Percentiles rank a stretch among this genome's conserved stretches.
Evolutionary conservation across 2,797 vertebrate species (phyloP).

Genomic region (Peromyscus eremicus): DNA sequence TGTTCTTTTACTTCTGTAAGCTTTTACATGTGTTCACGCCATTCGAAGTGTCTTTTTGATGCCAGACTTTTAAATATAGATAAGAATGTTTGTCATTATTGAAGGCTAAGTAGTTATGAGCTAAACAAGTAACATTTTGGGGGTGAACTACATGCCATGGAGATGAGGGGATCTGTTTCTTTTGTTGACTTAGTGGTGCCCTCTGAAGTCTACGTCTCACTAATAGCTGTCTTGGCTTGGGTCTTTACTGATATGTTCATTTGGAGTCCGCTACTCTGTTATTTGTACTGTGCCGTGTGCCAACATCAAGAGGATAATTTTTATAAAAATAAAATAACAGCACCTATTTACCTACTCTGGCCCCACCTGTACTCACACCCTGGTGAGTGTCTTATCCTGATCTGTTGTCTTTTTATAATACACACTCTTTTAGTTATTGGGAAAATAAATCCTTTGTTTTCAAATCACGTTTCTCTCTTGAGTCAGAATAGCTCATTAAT

Average conservation of each 20-base stretch:
- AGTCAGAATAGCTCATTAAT: slow-evolving; percentile 77
- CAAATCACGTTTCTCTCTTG: slow-evolving; percentile 44
- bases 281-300: neutral
- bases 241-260: neutral
- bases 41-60: neutral
- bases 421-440: slow-evolving; percentile 37
- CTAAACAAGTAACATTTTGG: neutral
- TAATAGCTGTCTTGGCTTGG: neutral
- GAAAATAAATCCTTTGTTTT: slow-evolving; percentile 78
- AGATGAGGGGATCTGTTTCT: neutral
- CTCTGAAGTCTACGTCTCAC: neutral
- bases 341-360: neutral
- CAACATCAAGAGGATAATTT: neutral
- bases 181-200: neutral
- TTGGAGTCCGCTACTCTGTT: neutral
- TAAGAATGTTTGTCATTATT: neutral
- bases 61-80: neutral
- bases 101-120: neutral
- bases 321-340: slow-evolving; percentile 29
- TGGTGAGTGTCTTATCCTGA: neutral
- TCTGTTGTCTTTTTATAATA: slow-evolving; percentile 1
- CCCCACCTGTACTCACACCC: neutral
- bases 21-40: neutral
- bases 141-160: neutral
- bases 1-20: slow-evolving; percentile 24